Evolutionary conservation across 2,888 invertebrate species (phyloP).

Genomic region (Macrophya annulata): DNA sequence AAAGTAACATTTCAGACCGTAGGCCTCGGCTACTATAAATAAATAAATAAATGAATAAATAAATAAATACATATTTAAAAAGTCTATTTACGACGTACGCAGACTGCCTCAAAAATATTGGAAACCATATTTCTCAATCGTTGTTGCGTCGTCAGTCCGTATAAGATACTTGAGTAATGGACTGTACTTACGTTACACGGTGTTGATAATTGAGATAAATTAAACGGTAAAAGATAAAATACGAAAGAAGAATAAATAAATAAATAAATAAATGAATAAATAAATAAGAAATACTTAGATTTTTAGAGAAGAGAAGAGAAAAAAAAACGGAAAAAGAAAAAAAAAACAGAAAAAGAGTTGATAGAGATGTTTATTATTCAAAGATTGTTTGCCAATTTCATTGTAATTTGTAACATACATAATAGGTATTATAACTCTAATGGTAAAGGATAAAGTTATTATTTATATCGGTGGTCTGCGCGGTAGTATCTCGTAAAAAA

Average conservation of each 20-base stretch:
- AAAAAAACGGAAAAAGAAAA: constrained; percentile 63
- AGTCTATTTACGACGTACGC: constrained; percentile 51
- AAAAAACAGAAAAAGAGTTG: constrained; percentile 64
- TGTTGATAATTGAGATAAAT: constrained; percentile 58
- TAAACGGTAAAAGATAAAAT: constrained; percentile 34
- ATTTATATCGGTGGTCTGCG: constrained; percentile 63
- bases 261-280: constrained; percentile 57
- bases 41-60: not conserved
- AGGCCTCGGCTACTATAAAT: not conserved
- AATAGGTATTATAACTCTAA: constrained; percentile 56
- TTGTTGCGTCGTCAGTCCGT: constrained; percentile 23
- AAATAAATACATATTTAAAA: constrained; percentile 40
- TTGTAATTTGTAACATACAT: constrained; percentile 68
- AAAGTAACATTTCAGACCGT: constrained; percentile 2
- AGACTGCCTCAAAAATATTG: constrained; percentile 33
- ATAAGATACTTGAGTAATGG: constrained; percentile 16
- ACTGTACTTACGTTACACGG: constrained; percentile 60
- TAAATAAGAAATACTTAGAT: constrained; percentile 60
- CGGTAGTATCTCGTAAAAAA: constrained; percentile 54
- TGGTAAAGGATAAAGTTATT: constrained; percentile 64
- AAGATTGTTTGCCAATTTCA: constrained; percentile 67
- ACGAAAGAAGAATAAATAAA: constrained; percentile 58
- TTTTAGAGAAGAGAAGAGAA: constrained; percentile 55
- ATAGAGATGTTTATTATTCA: constrained; percentile 68
- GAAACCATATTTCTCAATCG: not conserved